Evolutionary conservation across 53 echinoderm and acorn worm species (phyloP).

Genomic region (Crossaster papposus): DNA sequence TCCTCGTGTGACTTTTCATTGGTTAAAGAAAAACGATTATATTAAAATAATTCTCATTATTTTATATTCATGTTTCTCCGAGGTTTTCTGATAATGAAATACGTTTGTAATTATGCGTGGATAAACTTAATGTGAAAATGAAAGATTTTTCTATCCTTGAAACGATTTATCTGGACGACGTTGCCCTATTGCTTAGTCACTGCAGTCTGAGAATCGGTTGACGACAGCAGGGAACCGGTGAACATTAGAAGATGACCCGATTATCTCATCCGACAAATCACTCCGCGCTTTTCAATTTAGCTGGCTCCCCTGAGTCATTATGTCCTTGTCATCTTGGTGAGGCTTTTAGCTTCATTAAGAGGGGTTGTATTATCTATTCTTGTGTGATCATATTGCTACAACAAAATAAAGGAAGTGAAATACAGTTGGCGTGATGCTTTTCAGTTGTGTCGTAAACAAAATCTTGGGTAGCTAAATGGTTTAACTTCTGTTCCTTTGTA

Average conservation of each 20-base stretch:
- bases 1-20: neutral
- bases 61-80: too few species aligned
- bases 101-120: too few species aligned
- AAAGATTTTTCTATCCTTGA: neutral
- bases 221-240: neutral
- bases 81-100: too few species aligned
- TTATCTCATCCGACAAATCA: slow-evolving; percentile 7
- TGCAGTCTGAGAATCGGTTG: neutral
- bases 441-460: too few species aligned
- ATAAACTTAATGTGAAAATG: too few species aligned
- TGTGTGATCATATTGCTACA: neutral
- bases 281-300: slow-evolving; percentile 50
- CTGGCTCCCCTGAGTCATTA: slow-evolving; percentile 4
- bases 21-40: neutral
- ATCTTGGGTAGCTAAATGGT: too few species aligned
- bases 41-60: neutral
- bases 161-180: neutral
- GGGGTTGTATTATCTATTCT: neutral
- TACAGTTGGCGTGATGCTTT: too few species aligned
- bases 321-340: neutral
- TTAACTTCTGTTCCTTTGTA: neutral
- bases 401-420: neutral
- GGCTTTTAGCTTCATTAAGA: neutral
- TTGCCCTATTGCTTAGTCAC: slow-evolving; percentile 22
- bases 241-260: neutral